Conservation (phyloP, 2,888 invertebrate species). For the Priocnemis perturbator region DNA sequence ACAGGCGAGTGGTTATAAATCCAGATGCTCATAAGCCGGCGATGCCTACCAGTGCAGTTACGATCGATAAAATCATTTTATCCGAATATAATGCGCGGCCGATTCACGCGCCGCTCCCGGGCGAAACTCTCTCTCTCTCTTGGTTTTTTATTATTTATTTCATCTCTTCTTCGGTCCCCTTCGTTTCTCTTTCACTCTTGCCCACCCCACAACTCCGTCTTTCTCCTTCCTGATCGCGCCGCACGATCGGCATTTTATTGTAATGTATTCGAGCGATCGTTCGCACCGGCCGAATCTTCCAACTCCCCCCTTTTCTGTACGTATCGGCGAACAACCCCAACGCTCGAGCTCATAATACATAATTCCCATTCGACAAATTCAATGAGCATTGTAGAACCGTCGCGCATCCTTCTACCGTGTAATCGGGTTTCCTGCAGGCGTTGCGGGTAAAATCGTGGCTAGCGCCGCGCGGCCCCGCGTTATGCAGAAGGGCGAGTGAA, state of each 20-base stretch:
- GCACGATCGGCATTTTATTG: constrained; percentile 54
- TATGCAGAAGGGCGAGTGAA: constrained; percentile 3
- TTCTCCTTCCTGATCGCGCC: constrained; percentile 26
- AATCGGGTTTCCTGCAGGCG: constrained; percentile 57
- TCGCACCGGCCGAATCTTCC: constrained; percentile 40
- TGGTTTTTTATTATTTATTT: constrained; percentile 5
- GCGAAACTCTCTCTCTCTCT: constrained; percentile 14
- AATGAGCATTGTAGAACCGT: constrained; percentile 59
- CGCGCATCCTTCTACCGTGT: constrained; percentile 57
- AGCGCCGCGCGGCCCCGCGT: constrained; percentile 1
- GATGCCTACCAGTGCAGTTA: constrained; percentile 50
- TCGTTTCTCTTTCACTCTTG: background rate
- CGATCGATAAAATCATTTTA: constrained; percentile 63
- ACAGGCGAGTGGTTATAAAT: constrained; percentile 46
- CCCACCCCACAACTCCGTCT: constrained; percentile 15
- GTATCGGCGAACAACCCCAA: constrained; percentile 27
- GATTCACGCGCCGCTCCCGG: constrained; percentile 47
- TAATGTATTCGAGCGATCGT: constrained; percentile 48
- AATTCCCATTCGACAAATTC: constrained; percentile 63
- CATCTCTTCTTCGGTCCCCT: constrained; percentile 7
- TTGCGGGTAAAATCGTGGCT: constrained; percentile 43
- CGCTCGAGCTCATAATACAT: constrained; percentile 39
- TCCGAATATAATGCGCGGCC: constrained; percentile 57
- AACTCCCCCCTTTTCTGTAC: constrained; percentile 15
- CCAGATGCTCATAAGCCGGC: constrained; percentile 49